Evolutionary conservation across 2,797 vertebrate species (phyloP).

Genomic region (Gouania willdenowi): DNA sequence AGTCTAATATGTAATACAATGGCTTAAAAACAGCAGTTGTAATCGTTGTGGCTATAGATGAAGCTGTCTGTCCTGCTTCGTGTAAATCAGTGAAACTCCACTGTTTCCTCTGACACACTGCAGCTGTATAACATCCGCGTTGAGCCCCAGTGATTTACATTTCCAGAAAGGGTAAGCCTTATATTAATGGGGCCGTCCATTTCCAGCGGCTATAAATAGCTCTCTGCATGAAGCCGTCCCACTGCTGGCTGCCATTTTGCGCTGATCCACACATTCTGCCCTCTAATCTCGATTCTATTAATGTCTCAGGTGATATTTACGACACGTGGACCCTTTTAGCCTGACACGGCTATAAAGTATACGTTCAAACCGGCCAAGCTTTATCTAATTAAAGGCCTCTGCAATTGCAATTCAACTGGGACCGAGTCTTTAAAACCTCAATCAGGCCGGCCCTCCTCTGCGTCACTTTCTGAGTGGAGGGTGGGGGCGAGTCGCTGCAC

Average conservation of each 20-base stretch:
- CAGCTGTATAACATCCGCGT: constrained; percentile 43
- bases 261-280: constrained; percentile 64
- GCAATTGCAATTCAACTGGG: constrained; percentile 67
- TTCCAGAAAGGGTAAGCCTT: constrained; percentile 63
- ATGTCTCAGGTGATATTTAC: constrained; percentile 67
- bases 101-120: constrained; percentile 47
- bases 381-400: constrained; percentile 77
- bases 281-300: constrained; percentile 74
- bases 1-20: too few relatives aligned
- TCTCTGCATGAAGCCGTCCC: constrained; percentile 40
- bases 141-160: constrained; percentile 63
- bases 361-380: constrained; percentile 64
- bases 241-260: constrained; percentile 48
- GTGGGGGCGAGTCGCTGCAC: constrained; percentile 26
- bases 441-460: constrained; percentile 28
- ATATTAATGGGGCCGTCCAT: constrained; percentile 68
- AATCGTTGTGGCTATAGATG: constrained; percentile 2
- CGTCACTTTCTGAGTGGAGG: background rate
- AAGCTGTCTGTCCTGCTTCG: constrained; percentile 18
- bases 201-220: constrained; percentile 68
- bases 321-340: constrained; percentile 57
- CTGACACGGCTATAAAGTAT: constrained; percentile 70
- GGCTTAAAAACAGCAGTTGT: constrained; percentile 22
- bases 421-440: constrained; percentile 68
- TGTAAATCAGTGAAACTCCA: constrained; percentile 40